Conservation (phyloP, 2,797 vertebrate species). For the Poecilia wingei region DNA sequence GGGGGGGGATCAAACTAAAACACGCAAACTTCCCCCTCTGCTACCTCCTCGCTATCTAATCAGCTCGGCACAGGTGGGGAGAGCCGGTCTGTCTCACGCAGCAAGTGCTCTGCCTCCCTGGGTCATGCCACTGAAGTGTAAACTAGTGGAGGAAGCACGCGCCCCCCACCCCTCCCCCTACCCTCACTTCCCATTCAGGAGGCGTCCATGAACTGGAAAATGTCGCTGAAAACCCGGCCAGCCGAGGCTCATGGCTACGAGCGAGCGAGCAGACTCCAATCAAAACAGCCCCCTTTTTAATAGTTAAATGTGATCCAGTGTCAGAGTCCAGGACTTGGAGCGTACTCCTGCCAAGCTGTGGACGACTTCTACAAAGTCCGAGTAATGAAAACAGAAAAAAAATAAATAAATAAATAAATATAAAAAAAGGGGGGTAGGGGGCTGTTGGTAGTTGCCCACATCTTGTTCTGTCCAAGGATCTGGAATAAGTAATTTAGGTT, state of each 20-base stretch:
- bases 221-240: conserved; percentile 66
- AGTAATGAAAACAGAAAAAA: conserved; percentile 49
- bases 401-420: conserved; percentile 15
- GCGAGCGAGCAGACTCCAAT: conserved; percentile 54
- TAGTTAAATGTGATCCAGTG: conserved; percentile 70
- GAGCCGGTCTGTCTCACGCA: conserved; percentile 70
- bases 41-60: conserved; percentile 67
- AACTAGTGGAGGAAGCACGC: conserved; percentile 69
- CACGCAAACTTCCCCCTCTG: conserved; percentile 41
- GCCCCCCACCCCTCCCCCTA: conserved; percentile 13
- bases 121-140: conserved; percentile 70
- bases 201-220: conserved; percentile 69
- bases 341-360: conserved; percentile 60
- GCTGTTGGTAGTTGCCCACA: conserved; percentile 62
- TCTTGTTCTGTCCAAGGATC: conserved; percentile 50
- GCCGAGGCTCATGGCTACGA: conserved; percentile 44
- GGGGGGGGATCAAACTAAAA: conserved; percentile 33
- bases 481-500: conserved; percentile 62
- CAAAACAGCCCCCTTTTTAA: conserved; percentile 67
- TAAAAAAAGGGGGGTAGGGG: conserved; percentile 54
- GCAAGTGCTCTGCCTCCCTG: conserved; percentile 66
- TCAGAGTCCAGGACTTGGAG: conserved; percentile 59
- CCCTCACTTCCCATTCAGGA: conserved; percentile 48
- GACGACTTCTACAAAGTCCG: conserved; percentile 62
- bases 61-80: conserved; percentile 73